phyloP scores from a whole-genome alignment of 1,140 invertebrate species.

The Streblospio benedicti region DNA sequence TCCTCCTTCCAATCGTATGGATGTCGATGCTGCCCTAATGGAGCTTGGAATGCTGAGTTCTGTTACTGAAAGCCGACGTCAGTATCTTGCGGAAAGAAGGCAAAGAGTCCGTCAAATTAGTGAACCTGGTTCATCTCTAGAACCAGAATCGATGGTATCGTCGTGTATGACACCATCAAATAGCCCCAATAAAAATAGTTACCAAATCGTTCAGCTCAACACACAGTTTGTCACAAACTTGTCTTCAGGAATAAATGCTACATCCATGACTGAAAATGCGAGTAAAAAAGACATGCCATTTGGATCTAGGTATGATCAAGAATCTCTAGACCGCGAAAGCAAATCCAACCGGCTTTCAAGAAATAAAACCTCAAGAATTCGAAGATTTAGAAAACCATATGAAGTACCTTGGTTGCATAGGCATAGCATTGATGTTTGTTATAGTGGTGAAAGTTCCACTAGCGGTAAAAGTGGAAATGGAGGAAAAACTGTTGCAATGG shows the following conservation, averaged over 20 bases:
- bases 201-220: conserved; percentile 35
- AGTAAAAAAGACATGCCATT: not conserved
- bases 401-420: conserved; percentile 34
- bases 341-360: conserved; percentile 15
- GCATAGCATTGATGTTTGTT: conserved; percentile 26
- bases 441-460: not conserved
- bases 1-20: conserved; percentile 19
- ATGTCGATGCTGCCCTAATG: conserved; percentile 33
- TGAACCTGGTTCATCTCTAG: not conserved
- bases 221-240: conserved; percentile 32
- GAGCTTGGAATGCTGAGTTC: conserved; percentile 37
- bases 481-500: too few relatives aligned
- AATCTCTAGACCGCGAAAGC: conserved; percentile 11
- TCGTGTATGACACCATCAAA: conserved; percentile 6
- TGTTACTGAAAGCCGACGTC: conserved; percentile 30
- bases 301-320: not conserved
- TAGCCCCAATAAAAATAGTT: conserved; percentile 22
- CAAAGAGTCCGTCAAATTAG: not conserved
- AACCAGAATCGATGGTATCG: not conserved
- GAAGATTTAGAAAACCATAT: conserved; percentile 33
- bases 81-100: conserved; percentile 23
- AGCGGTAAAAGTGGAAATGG: too few relatives aligned
- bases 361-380: conserved; percentile 19
- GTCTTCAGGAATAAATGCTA: conserved; percentile 10
- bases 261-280: conserved; percentile 6